These are phyloP conservation scores for Eupithecia vulgata DNA, from an alignment of 2,888 invertebrate genomes.

Conservation along the genomic window DNA sequence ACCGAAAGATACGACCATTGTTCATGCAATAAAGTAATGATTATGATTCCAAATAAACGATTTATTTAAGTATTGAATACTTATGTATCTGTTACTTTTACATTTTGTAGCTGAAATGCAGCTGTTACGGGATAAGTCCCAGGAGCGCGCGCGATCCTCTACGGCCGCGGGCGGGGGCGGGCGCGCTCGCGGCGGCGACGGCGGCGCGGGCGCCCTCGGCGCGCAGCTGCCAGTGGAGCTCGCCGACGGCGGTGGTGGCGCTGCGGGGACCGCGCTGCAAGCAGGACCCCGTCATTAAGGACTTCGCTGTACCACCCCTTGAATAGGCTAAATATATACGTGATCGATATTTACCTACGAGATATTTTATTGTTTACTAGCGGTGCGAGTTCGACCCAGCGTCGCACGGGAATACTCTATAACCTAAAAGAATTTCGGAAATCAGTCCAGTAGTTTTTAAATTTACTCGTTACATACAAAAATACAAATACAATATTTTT, in stretches of 20 bases:
- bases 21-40: too few species aligned
- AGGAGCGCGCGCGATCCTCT: neutral
- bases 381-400: too few species aligned
- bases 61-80: too few species aligned
- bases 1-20: too few species aligned
- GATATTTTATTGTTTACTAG: neutral
- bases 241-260: neutral
- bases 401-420: too few species aligned
- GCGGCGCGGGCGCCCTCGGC: neutral
- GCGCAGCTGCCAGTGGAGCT: too few species aligned
- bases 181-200: neutral
- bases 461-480: too few species aligned
- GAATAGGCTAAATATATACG: constrained; percentile 25
- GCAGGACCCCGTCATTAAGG: constrained; percentile 65
- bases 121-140: neutral
- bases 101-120: neutral
- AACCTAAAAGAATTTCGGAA: too few species aligned
- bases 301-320: constrained; percentile 51
- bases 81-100: neutral
- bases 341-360: neutral
- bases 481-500: too few species aligned
- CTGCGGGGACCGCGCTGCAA: constrained; percentile 57
- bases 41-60: too few species aligned
- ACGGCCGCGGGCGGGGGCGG: neutral
- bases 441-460: too few species aligned